Conservation (phyloP, 2,113 vertebrate species). For the Dolichallabes microphthalmus region DNA sequence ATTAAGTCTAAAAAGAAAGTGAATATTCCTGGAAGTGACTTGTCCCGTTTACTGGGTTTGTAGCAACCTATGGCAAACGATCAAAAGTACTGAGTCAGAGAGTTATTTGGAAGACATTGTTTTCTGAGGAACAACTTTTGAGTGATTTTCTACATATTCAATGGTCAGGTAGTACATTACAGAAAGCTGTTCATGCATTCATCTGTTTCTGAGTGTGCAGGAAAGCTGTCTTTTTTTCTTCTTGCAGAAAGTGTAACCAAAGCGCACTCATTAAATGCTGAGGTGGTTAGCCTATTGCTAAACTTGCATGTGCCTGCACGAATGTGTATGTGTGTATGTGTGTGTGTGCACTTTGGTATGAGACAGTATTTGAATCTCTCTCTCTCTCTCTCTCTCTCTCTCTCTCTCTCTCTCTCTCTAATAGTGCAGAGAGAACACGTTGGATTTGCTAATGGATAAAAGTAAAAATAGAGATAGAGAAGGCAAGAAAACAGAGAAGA, state of each 20-base stretch:
- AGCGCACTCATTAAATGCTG: background rate
- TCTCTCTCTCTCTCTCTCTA: slow-evolving; percentile 11
- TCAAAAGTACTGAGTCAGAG: background rate
- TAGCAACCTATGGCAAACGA: background rate
- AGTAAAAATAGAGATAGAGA: background rate
- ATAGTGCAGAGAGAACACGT: background rate
- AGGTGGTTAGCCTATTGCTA: slow-evolving; percentile 10
- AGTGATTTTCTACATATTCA: background rate
- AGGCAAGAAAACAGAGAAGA: slow-evolving; percentile 8
- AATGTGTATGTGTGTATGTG: slow-evolving; percentile 65
- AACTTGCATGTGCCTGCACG: slow-evolving; percentile 42
- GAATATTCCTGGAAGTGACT: background rate
- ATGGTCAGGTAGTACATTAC: background rate
- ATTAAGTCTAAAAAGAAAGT: background rate
- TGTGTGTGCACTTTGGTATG: slow-evolving; percentile 10
- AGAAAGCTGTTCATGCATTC: background rate
- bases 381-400: background rate
- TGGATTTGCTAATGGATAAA: background rate
- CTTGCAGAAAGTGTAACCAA: background rate
- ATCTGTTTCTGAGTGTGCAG: background rate
- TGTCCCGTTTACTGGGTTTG: background rate
- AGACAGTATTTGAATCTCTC: background rate
- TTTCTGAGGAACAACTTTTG: background rate
- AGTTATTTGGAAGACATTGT: background rate
- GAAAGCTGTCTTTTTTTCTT: background rate